Evolutionary conservation across 2,888 invertebrate genomes (phyloP), one percentile per base, ranked within the genome.

Genomic region (Sarcophaga variegata): DNA sequence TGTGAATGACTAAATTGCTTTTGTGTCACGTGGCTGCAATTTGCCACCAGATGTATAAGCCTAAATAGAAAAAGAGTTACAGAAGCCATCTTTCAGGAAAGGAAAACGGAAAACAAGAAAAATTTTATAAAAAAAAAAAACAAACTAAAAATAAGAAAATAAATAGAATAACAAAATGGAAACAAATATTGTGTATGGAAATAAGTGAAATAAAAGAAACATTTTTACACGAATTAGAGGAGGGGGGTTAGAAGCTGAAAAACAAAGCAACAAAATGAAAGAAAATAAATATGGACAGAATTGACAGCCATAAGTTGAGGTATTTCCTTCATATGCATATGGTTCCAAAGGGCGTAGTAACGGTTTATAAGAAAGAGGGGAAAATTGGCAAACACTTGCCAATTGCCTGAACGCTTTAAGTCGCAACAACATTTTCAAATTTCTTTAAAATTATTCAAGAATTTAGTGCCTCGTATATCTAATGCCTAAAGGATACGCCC

Each of bases 271-370:
- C 22, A 63, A 37, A 37, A 63, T 49, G 47, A 62, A 17, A 45
- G 45, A 54, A 27, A 66, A 47, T 74, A 74, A 47, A n/a, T 75
- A 69, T 70, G 54, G 74, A 49, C 20, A 79, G 47, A 83, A 83
- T 79, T 79, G 75, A 83, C 74, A 79, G 69, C 59, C 47, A 70
- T 69, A 59, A 79, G 54, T 79, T 79, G 75, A 75, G 45, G 69
- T 83, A 79, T 64, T 74, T 70, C 17, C 67, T 64, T 72, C 10
- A 54, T 49, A n/a, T 63, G n/a, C 47, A 63, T 17, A 69, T 20
- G 49, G 12, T n/a, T 22, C 10, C 5, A 0, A 22, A 3, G 64
- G 49, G n/a, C 49, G 62, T 12, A 49, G 37, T 54, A 22, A 62
- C 20, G n/a, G 12, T 62, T 27, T 5, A 11, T 8, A 70, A 47